Evolutionary conservation across 2,888 invertebrate species (phyloP).

Genomic region (Epinotia brunnichana): DNA sequence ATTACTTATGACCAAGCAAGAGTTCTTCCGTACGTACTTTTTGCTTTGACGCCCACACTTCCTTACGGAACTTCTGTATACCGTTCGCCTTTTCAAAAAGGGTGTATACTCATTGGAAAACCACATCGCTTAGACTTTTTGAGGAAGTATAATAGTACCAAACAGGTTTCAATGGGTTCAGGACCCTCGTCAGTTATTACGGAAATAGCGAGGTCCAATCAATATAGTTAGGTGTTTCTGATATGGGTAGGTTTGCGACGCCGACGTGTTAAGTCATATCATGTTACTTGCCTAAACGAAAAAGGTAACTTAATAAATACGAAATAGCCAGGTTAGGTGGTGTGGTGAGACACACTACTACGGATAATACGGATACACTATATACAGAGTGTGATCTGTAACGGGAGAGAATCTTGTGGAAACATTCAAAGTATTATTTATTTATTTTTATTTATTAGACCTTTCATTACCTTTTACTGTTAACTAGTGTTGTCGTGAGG

Average conservation of each 20-base stretch:
- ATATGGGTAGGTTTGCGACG: conserved; percentile 1
- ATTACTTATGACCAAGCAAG: not conserved
- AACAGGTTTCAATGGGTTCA: not conserved
- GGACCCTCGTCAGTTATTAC: conserved; percentile 20
- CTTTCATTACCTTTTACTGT: too few relatives aligned
- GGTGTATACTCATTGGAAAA: not conserved
- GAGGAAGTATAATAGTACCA: not conserved
- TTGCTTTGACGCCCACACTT: not conserved
- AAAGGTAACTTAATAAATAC: not conserved
- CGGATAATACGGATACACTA: too few relatives aligned
- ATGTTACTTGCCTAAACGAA: not conserved
- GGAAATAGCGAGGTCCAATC: conserved; percentile 10
- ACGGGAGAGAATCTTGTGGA: too few relatives aligned
- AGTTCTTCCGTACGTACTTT: too few relatives aligned
- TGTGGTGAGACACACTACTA: not conserved
- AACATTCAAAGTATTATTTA: too few relatives aligned
- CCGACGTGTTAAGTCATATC: not conserved
- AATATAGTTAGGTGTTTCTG: conserved; percentile 16
- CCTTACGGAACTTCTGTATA: not conserved
- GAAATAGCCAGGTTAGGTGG: not conserved
- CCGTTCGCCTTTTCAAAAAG: not conserved
- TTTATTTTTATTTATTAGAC: too few relatives aligned
- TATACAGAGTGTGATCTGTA: too few relatives aligned
- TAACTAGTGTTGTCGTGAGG: too few relatives aligned
- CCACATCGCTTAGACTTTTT: not conserved